These are phyloP conservation scores for Ormia ochracea DNA, from an alignment of 2,888 invertebrate genomes.

Conservation along the genomic window DNA sequence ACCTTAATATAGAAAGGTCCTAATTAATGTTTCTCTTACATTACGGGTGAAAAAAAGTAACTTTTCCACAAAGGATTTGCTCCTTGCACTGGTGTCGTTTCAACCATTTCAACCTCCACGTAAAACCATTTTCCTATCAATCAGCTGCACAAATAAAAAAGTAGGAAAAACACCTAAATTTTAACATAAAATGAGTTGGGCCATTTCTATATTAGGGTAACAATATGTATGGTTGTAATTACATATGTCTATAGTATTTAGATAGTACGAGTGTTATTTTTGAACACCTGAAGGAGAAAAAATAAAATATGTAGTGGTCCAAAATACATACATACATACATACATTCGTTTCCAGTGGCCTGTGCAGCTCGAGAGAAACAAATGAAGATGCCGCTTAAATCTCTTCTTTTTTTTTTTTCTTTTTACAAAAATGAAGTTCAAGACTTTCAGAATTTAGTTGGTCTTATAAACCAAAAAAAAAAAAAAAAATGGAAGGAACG, in stretches of 20 bases:
- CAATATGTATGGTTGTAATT: too few relatives aligned
- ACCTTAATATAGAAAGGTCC: too few relatives aligned
- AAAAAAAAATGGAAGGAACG: background rate
- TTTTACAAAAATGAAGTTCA: background rate
- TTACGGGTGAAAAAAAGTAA: too few relatives aligned
- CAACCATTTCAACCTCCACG: too few relatives aligned
- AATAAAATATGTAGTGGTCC: background rate
- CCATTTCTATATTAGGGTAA: too few relatives aligned
- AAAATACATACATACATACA: background rate
- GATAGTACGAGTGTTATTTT: slow-evolving; percentile 12
- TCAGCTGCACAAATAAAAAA: too few relatives aligned
- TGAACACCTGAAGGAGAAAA: slow-evolving; percentile 51
- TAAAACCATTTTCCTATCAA: too few relatives aligned
- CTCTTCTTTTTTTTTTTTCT: background rate
- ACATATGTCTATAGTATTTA: background rate
- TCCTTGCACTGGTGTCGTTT: too few relatives aligned
- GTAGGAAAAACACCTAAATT: too few relatives aligned
- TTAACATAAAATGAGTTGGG: too few relatives aligned
- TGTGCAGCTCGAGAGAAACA: slow-evolving; percentile 13
- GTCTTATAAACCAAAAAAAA: slow-evolving; percentile 32
- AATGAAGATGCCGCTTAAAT: slow-evolving; percentile 49
- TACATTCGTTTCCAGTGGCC: background rate
- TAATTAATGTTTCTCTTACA: too few relatives aligned
- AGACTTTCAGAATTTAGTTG: slow-evolving; percentile 35
- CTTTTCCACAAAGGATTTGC: too few relatives aligned